Base-by-base conservation (phyloP, 2,888 invertebrate species). In the Drosophila neutralis region DNA sequence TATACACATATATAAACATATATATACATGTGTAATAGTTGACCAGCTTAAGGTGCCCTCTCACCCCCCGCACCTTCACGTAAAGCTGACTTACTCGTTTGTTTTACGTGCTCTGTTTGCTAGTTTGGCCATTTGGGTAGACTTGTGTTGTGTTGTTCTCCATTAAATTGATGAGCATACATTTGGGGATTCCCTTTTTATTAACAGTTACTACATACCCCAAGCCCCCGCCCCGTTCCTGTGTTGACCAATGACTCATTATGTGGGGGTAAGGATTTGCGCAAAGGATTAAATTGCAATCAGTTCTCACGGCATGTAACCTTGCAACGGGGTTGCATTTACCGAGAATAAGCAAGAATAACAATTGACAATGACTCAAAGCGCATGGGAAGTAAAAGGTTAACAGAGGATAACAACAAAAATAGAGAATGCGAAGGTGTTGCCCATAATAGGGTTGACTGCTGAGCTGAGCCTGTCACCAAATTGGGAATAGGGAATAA, bases 171-270 rank as follows among this genome's bases (percentile, higher is more conserved):
- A 84, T 82, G 82, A 74, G 79, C 78, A 62, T 74, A 58, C 86
- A 83, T 76, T 86, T 86, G 83, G 86, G 86, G 83, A 86, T 83
- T 78, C 83, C 86, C 80, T 71, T 80, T 74, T 69, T 67, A 72
- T 76, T 54, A 33, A 36, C 69, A 64, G 58, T 68, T 53, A 40
- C 15, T 24, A 24, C 8, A 15, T 13, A 18, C 3, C 42, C 27
- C 13, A 24, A 21, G 1, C 21, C 7, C 15, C 24, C 15, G 15
- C 7, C 21, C 21, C 15, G 2, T 35, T 42, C 13, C 15, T 21
- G 48, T 54, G 56, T 54, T 54, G 27, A 24, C 56, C 49, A 60
- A 59, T 77, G 78, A 73, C 36, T 71, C 72, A 72, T 70, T 58
- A 59, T 59, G 64, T 18, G 42, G 45, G 35, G 59, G 60, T 24